Conservation (phyloP, 2,888 invertebrate genomes). For the Ectemnius lituratus region DNA sequence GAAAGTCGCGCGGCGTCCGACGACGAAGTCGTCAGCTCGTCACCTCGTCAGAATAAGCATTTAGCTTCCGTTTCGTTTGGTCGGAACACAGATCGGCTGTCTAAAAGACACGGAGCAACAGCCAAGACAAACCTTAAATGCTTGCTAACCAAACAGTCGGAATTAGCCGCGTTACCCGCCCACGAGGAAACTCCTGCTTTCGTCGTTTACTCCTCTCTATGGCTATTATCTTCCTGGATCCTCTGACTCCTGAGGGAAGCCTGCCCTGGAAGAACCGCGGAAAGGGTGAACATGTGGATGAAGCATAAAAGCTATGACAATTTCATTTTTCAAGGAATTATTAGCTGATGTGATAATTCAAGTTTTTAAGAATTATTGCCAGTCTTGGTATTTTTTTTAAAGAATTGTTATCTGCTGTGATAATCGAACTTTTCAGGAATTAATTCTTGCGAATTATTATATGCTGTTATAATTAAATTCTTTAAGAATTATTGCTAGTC, state of each 20-base stretch:
- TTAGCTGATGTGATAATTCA: too few relatives aligned
- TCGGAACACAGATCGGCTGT: slow-evolving; percentile 77
- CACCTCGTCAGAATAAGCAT: slow-evolving; percentile 62
- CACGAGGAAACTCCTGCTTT: slow-evolving; percentile 63
- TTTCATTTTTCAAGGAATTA: too few relatives aligned
- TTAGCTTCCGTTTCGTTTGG: slow-evolving; percentile 74
- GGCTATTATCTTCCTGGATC: slow-evolving; percentile 60
- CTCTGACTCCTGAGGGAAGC: not conserved
- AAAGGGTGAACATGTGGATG: too few relatives aligned
- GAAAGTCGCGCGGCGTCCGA: not conserved
- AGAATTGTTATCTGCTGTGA: too few relatives aligned
- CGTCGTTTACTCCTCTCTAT: slow-evolving; percentile 67
- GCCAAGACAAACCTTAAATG: slow-evolving; percentile 78
- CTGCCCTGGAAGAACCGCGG: too few relatives aligned
- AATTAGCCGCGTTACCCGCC: slow-evolving; percentile 74
- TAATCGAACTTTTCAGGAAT: too few relatives aligned
- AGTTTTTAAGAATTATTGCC: too few relatives aligned
- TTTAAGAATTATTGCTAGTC: too few relatives aligned
- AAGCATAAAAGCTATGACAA: too few relatives aligned
- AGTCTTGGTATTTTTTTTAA: too few relatives aligned
- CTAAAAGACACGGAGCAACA: slow-evolving; percentile 77
- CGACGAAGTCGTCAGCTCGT: slow-evolving; percentile 53
- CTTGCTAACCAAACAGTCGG: slow-evolving; percentile 77
- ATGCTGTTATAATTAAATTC: too few relatives aligned
- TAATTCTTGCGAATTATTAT: too few relatives aligned